Base-by-base conservation (phyloP, 2,888 invertebrate genomes). In the Luffia ferchaultella region DNA sequence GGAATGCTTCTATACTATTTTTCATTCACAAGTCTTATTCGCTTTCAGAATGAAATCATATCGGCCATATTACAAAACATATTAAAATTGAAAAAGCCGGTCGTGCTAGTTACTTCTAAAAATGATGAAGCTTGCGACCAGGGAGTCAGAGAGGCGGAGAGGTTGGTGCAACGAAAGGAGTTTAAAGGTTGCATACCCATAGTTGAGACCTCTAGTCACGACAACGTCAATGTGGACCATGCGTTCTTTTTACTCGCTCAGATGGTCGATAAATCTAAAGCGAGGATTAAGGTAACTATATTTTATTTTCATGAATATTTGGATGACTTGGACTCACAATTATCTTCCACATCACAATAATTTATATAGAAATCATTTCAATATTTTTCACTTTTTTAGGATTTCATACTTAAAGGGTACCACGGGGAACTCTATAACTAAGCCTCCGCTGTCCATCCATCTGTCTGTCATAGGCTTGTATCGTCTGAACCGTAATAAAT, bases 131-230 rank as follows among this genome's bases (percentile, higher is more conserved):
- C 93, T 0, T 92, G 91, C 68, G 96, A 96, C 61, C 87, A 91
- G 55, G 95, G 93, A 56, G 89, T 95, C 1, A 87, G 93, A 49
- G 97, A 97, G 74, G 96, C 95, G 0, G 96, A 97, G 66, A 90
- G 92, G 62, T 82, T 98, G 56, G 89, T 96, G 20, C 77, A 79
- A 46, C 87, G 96, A 50, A 97, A 97, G 73, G 97, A 98, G 76
- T 96, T 95, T 74, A 95, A 95, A 68, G 91, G 92, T 54, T 89
- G 89, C 63, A 93, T 98, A 61, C 92, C 93, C 2, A 83, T 98
- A 44, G 91, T 98, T 50, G 98, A 98, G 83, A 95, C 96, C 0
- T 98, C 97, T 5, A 92, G 98, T 16, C 96, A 97, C 67, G 95
- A 96, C 65, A 97, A 96, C 64, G 96, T 98, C 57, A 98, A 98